phyloP scores from a whole-genome alignment of 2,113 vertebrate genomes.

The Alligator sinensis region DNA sequence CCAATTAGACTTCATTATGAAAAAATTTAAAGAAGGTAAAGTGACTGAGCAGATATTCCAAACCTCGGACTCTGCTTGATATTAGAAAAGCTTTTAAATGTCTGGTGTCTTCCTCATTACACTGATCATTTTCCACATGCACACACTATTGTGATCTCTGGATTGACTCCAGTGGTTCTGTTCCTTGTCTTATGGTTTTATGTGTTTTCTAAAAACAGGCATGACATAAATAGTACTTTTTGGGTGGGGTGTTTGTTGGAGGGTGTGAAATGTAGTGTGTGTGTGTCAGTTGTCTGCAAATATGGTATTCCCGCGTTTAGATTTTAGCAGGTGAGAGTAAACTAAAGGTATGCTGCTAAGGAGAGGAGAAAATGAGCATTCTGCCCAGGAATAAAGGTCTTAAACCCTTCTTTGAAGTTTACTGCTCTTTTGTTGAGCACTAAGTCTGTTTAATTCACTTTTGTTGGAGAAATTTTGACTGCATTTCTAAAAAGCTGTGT shows the following conservation, averaged over 20 bases:
- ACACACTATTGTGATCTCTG: background rate
- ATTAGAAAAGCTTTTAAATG: background rate
- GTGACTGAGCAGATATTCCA: background rate
- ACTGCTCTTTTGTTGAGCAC: background rate
- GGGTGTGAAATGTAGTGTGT: background rate
- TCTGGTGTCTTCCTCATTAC: background rate
- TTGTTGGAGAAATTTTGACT: background rate
- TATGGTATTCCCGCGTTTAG: background rate
- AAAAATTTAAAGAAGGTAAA: conserved; percentile 89
- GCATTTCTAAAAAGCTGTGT: background rate
- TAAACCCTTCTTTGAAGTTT: background rate
- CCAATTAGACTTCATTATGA: conserved; percentile 90
- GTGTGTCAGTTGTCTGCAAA: background rate
- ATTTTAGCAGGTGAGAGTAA: background rate
- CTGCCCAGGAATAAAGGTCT: background rate
- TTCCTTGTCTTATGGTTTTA: background rate
- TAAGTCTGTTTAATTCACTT: background rate
- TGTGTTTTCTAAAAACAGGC: background rate
- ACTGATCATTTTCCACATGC: background rate
- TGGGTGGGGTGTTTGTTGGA: background rate
- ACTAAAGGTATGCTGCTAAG: background rate
- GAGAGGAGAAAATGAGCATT: background rate
- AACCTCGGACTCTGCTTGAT: background rate
- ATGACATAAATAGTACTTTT: background rate
- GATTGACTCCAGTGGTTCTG: background rate